A percentile compares a stretch with the other conserved stretches of the same genome.
Conservation (phyloP, 2,888 invertebrate genomes). For the Eueremaeus valkanovi region DNA sequence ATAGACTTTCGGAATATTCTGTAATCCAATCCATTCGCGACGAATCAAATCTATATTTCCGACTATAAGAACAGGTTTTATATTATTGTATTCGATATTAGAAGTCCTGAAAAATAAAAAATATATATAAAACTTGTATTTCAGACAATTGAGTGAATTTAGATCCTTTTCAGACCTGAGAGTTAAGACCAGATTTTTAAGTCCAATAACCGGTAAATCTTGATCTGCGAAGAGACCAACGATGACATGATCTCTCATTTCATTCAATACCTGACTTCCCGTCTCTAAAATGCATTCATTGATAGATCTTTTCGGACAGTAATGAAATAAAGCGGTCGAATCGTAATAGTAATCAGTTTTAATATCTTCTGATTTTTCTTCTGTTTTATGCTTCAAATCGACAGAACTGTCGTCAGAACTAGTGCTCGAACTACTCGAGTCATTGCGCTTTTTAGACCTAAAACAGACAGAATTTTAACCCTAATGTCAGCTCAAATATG, state of each 20-base stretch:
- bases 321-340: slow-evolving; percentile 99
- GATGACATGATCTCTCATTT: slow-evolving; percentile 94
- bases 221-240: slow-evolving; percentile 99
- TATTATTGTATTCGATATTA: slow-evolving; percentile 98
- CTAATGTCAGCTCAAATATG: background rate
- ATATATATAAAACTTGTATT: too few species aligned
- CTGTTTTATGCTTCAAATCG: background rate
- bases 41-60: slow-evolving; percentile 97
- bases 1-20: slow-evolving; percentile 78
- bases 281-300: slow-evolving; percentile 98
- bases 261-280: slow-evolving; percentile 98
- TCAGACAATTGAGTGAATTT: too few species aligned
- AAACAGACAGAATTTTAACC: background rate
- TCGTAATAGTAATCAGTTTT: slow-evolving; percentile 98
- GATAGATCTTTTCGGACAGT: slow-evolving; percentile 94
- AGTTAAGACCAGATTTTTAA: slow-evolving; percentile 98
- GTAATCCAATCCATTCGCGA: slow-evolving; percentile 98
- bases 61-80: slow-evolving; percentile 98
- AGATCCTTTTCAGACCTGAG: slow-evolving; percentile 60
- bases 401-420: background rate
- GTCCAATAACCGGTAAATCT: slow-evolving; percentile 96
- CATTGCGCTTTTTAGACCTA: background rate
- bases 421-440: slow-evolving; percentile 11
- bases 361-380: slow-evolving; percentile 55
- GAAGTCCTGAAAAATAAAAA: slow-evolving; percentile 66